A percentile compares a stretch with the other conserved stretches of the same genome.
Conservation (phyloP, 2,113 vertebrate species). For the Mastomys coucha region DNA sequence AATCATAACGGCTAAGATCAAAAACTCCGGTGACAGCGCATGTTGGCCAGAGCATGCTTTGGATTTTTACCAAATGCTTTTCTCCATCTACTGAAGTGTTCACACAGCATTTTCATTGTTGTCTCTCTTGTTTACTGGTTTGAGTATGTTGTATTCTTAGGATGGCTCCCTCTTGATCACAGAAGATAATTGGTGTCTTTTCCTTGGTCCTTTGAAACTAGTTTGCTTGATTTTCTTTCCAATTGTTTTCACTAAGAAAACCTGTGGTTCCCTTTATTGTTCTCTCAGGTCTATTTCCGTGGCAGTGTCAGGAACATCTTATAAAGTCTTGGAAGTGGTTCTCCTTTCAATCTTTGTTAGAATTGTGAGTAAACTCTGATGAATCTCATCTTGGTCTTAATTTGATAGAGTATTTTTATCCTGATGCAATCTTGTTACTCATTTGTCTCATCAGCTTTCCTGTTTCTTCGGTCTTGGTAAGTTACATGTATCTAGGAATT, state of each 20-base stretch:
- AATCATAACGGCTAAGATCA: no score
- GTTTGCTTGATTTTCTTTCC: not conserved
- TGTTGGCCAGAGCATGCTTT: not conserved
- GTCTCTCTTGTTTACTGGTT: not conserved
- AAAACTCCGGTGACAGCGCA: no score
- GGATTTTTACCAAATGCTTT: not conserved
- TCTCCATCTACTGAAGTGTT: not conserved
- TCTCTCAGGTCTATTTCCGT: not conserved
- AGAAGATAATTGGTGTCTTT: not conserved
- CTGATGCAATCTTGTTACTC: not conserved
- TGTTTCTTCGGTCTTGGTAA: not conserved
- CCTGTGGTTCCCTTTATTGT: not conserved
- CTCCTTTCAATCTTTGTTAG: not conserved
- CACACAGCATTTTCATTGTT: not conserved
- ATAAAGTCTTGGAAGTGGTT: not conserved
- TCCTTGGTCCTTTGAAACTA: not conserved
- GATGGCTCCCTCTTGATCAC: not conserved
- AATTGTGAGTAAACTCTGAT: not conserved
- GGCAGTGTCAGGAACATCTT: not conserved
- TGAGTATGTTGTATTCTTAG: not conserved
- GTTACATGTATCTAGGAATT: not conserved
- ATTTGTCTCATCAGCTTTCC: not conserved
- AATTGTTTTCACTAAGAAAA: not conserved
- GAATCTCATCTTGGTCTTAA: not conserved
- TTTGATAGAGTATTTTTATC: not conserved